Conservation (phyloP, 2,888 invertebrate genomes). For the Mesoligia furuncula region DNA sequence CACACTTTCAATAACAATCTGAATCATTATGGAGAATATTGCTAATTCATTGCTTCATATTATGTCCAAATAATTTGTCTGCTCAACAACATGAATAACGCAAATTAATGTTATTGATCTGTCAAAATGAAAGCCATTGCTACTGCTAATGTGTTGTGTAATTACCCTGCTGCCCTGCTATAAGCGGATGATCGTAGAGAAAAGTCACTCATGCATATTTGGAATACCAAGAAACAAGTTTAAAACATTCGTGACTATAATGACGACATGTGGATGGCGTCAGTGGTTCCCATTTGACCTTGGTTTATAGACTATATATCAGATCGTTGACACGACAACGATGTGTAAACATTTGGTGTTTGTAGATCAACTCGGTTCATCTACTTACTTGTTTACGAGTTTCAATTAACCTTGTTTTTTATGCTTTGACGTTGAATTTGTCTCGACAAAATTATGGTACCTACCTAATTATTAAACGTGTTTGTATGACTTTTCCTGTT, state of each 20-base stretch:
- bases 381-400: constrained; percentile 3
- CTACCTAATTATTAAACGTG: background rate
- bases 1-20: no score
- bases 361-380: constrained; percentile 6
- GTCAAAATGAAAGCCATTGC: background rate
- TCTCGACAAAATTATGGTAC: constrained; percentile 1
- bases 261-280: background rate
- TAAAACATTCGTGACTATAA: constrained; percentile 16
- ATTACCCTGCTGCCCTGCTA: no score
- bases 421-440: background rate
- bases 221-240: constrained; percentile 17
- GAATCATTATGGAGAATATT: no score
- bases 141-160: background rate
- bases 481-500: background rate
- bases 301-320: constrained; percentile 14
- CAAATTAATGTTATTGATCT: no score
- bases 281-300: constrained; percentile 18
- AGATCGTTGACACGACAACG: constrained; percentile 42
- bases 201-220: background rate
- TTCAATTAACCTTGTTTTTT: background rate
- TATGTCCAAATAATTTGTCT: no score
- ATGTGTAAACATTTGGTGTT: constrained; percentile 12
- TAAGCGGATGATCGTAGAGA: background rate
- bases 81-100: no score
- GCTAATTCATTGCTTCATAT: no score